Base-by-base conservation (phyloP, 2,797 vertebrate species). In the Remorina albescens region DNA sequence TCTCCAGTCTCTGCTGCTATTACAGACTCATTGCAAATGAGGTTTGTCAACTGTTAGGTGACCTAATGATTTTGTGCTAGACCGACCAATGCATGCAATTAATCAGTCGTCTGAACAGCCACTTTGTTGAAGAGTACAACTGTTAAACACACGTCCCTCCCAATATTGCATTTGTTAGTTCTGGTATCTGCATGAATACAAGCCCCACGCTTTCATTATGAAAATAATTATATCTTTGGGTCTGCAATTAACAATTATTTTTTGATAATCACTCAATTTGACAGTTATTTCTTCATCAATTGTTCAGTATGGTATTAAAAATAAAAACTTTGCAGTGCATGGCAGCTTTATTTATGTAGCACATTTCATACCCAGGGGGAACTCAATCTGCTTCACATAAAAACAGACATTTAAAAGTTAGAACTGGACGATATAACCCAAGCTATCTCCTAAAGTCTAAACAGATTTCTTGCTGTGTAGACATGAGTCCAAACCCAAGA, bases 51-150 rank as follows among this genome's bases (percentile, higher is more conserved):
- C 74, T 68, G 71, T 62, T 77, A 65, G 70, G 60, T 68, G 72
- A 85, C 81, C 44, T 78, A 81, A 88, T 81, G 84, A 81, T 80
- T 87, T 79, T 84, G 77, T 81, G 86, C 83, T 78, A 15, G 47
- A 64, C 56, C 55, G 64, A 69, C 36, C 57, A 19, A 36, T 68
- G 51, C 39, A 56, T 79, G 66, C 65, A 78, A 83, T 89, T 82
- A 74, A 71, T 81, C 77, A 83, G 44, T 55, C 68, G 41, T 80
- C 55, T 9, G 25, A 69, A 46, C 56, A 67, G 46, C 44, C 19
- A 46, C 67, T 83, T 44, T 50, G n/a, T 73, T 62, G 5, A 54
- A 55, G 6, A 44, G 50, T 10, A 53, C 39, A 49, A 39, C 25
- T 59, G 10, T 75, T 21, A 56, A 64, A 19, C 26, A 68, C 32